Percentiles rank a stretch among this genome's conserved stretches.
Conservation (phyloP, 2,113 vertebrate species). For the Girardinichthys multiradiatus region DNA sequence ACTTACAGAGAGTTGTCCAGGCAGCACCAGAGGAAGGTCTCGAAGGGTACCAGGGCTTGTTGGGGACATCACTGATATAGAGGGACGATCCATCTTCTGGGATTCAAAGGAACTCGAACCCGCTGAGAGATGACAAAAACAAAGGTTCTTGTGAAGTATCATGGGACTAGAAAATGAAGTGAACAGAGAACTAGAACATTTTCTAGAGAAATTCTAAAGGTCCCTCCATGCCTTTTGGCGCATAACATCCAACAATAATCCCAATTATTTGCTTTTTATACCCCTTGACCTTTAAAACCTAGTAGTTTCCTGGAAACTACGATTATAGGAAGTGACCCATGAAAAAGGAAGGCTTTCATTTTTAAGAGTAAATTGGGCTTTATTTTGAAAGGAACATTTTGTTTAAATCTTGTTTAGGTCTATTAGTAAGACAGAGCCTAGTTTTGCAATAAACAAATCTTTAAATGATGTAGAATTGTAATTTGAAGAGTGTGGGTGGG, state of each 20-base stretch:
- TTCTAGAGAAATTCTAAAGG: background rate
- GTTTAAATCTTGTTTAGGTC: no score
- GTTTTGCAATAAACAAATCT: no score
- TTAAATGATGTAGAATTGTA: no score
- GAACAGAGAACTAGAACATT: background rate
- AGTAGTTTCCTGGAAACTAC: background rate
- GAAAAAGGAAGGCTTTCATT: background rate
- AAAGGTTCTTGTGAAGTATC: background rate
- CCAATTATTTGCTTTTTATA: background rate
- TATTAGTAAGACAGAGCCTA: no score
- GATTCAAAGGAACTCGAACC: slow-evolving; percentile 99
- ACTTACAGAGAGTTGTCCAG: slow-evolving; percentile 96
- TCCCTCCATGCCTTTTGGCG: background rate
- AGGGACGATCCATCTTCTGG: slow-evolving; percentile 97
- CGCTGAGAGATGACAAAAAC: slow-evolving; percentile 63
- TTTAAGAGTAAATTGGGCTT: no score
- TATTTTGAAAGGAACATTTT: no score
- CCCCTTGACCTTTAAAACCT: background rate
- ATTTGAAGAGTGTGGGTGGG: no score
- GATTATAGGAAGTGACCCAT: background rate
- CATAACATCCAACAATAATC: background rate
- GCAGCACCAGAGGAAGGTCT: slow-evolving; percentile 92
- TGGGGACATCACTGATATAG: slow-evolving; percentile 98
- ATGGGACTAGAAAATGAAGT: background rate
- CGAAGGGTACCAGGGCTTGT: slow-evolving; percentile 94